Conservation (phyloP, 2,113 vertebrate genomes). For the Bagarius yarrelli region DNA sequence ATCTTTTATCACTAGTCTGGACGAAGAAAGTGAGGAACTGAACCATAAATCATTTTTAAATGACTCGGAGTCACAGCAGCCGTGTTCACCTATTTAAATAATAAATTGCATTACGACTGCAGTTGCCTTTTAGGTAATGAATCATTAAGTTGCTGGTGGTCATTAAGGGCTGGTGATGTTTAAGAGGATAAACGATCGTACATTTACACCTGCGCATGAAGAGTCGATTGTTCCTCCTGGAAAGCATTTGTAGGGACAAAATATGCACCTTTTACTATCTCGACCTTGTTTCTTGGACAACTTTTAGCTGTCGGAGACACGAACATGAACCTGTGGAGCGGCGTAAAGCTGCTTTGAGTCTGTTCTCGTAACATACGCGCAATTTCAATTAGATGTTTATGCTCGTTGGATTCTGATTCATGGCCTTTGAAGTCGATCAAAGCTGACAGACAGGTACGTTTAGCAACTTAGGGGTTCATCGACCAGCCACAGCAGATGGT, state of each 20-base stretch:
- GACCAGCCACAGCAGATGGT: constrained; percentile 67
- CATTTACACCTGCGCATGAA: not conserved
- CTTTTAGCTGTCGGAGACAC: not conserved
- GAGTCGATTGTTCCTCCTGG: not conserved
- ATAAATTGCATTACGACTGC: constrained; percentile 1
- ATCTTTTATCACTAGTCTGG: not conserved
- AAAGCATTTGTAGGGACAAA: constrained; percentile 2
- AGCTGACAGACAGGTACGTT: constrained; percentile 49
- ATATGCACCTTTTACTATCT: constrained; percentile 1
- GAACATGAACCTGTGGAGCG: not conserved
- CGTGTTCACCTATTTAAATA: constrained; percentile 7
- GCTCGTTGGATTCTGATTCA: constrained; percentile 39
- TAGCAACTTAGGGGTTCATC: constrained; percentile 60
- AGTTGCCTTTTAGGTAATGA: constrained; percentile 19
- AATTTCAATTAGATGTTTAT: constrained; percentile 65
- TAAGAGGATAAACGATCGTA: constrained; percentile 4
- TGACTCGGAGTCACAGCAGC: constrained; percentile 6
- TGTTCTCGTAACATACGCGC: constrained; percentile 56
- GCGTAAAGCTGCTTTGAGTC: not conserved
- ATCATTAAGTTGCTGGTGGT: constrained; percentile 19
- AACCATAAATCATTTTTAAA: constrained; percentile 2
- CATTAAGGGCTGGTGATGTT: constrained; percentile 26
- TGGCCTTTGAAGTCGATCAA: constrained; percentile 65
- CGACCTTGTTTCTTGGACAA: constrained; percentile 6
- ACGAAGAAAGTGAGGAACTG: not conserved